Conservation (phyloP, 2,888 invertebrate species). For the Temnothorax ravouxi region DNA sequence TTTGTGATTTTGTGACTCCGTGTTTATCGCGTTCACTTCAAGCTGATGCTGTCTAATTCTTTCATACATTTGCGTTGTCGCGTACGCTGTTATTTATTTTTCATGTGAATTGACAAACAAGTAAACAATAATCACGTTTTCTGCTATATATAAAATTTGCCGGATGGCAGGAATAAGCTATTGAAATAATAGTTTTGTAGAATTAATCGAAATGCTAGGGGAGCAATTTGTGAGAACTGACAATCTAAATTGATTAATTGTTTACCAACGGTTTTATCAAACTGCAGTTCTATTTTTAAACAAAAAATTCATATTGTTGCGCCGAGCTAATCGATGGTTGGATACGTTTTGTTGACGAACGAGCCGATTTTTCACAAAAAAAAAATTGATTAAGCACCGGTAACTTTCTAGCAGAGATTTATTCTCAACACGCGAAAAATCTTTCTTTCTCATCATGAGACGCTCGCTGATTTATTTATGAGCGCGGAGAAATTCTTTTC, state of each 20-base stretch:
- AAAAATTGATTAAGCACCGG: conserved; percentile 2
- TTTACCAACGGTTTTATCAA: not conserved
- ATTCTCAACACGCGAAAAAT: conserved; percentile 26
- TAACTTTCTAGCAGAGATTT: conserved; percentile 23
- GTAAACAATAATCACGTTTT: not conserved
- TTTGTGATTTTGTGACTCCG: not conserved
- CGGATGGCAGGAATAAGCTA: not conserved
- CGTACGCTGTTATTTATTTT: not conserved
- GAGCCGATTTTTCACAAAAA: conserved; percentile 13
- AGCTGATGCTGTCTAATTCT: not conserved
- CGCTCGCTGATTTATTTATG: conserved; percentile 62
- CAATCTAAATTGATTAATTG: not conserved
- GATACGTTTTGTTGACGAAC: not conserved
- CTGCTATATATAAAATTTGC: not conserved
- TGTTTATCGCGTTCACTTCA: too few relatives aligned
- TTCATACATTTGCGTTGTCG: not conserved
- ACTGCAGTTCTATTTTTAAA: conserved; percentile 13
- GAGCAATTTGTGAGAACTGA: not conserved
- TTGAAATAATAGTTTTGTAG: not conserved
- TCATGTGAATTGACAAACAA: not conserved
- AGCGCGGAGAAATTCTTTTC: conserved; percentile 55
- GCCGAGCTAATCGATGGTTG: not conserved
- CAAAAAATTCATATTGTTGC: conserved; percentile 27
- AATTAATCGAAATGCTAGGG: not conserved
- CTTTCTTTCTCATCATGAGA: conserved; percentile 36